Base-by-base conservation (phyloP, 2,888 invertebrate genomes). In the Thymelicus acteon region DNA sequence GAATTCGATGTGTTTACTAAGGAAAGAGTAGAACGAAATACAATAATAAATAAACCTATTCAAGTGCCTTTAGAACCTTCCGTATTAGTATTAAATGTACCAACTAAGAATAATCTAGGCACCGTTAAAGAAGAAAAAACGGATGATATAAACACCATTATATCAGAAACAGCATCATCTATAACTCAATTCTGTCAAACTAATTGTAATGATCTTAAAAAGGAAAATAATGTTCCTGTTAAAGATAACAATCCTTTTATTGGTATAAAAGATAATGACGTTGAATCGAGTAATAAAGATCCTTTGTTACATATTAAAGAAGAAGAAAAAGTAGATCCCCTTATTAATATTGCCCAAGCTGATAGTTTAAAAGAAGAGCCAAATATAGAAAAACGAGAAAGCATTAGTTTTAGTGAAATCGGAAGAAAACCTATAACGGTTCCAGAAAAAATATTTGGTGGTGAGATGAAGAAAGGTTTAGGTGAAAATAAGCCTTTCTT, bases 1-100 rank as follows among this genome's bases (percentile, higher is more conserved):
- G 94, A 95, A 84, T 85, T 95, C 75, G 88, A 94, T 79, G 79
- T 90, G 78, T 89, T 95, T 77, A 89, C 87, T 71, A 86, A 93
- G 89, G 85, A 90, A 82, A 77, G 95, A 82, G 80, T 92, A 48
- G 90, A 89, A 66, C 85, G 80, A 65, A 82, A 71, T 81, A 3
- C 90, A 75, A 52, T 15, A 61, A 74, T 79, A 75, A 76, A 86
- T 70, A 86, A 87, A 47, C 74, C 78, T 60, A 78, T 75, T 72
- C 82, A 82, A 58, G 78, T 79, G 19, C 84, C 82, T 39, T 78
- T 91, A 76, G 91, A 93, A 76, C 88, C 91, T 0, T 85, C 84
- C 39, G 77, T 87, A 2, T 73, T 90, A 52, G 74, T 87, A 2
- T 72, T 91, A 6, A 90, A 89, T 72, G 80, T 85, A 24, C 80